These are phyloP conservation scores for Cetonia aurata DNA, from an alignment of 2,888 invertebrate genomes.

Conservation along the genomic window DNA sequence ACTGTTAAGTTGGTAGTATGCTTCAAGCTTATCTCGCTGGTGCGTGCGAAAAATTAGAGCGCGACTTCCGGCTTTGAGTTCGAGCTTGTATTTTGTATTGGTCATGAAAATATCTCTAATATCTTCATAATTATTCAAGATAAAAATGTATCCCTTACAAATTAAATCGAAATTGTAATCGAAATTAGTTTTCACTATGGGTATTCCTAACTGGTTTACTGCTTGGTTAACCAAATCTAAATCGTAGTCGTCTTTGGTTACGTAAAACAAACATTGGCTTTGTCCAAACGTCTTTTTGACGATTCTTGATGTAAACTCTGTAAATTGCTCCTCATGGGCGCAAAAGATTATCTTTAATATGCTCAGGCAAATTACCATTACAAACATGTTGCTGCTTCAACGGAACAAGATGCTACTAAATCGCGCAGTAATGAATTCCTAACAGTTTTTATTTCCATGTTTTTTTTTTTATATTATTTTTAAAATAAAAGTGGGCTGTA, in stretches of 20 bases:
- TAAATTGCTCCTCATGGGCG: neutral
- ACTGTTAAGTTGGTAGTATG: constrained; percentile 16
- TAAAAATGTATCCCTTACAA: constrained; percentile 17
- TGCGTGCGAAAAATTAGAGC: constrained; percentile 7
- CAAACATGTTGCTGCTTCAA: neutral
- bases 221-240: constrained; percentile 9
- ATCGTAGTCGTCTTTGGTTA: constrained; percentile 3
- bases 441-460: no score
- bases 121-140: constrained; percentile 8
- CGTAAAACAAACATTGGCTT: constrained; percentile 11
- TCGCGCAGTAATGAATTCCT: no score
- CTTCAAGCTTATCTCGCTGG: neutral
- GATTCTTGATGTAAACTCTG: constrained; percentile 8
- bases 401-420: neutral
- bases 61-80: constrained; percentile 22
- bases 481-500: no score
- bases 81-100: constrained; percentile 6
- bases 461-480: no score
- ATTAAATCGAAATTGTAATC: neutral
- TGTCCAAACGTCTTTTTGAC: constrained; percentile 1
- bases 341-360: constrained; percentile 1
- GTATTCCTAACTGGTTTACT: neutral
- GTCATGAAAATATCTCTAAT: constrained; percentile 20
- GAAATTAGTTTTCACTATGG: constrained; percentile 4
- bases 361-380: neutral